phyloP scores from a whole-genome alignment of 2,113 vertebrate genomes.

The Vimba vimba region DNA sequence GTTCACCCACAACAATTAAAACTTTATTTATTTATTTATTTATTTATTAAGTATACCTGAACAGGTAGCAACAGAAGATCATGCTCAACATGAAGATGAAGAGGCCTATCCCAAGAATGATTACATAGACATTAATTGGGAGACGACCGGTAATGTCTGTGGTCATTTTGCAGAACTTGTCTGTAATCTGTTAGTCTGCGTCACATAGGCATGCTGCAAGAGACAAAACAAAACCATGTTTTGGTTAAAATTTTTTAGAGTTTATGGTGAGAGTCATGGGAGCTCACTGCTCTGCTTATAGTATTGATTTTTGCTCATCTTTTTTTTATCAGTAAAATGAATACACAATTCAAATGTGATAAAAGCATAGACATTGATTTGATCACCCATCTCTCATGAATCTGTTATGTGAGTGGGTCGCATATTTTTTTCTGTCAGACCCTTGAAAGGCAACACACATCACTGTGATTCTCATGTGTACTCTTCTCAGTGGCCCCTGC shows the following conservation, averaged over 20 bases:
- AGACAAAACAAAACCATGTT: conserved; percentile 33
- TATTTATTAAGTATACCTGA: conserved; percentile 68
- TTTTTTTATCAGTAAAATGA: background rate
- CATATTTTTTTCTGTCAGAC: conserved; percentile 32
- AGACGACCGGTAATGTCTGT: conserved; percentile 68
- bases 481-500: conserved; percentile 39
- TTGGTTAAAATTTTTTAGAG: background rate
- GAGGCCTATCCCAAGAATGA: conserved; percentile 76
- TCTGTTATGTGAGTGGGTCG: background rate
- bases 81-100: conserved; percentile 78
- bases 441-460: conserved; percentile 44
- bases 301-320: background rate
- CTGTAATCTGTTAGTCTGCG: conserved; percentile 43
- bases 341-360: background rate
- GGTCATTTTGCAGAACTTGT: conserved; percentile 68
- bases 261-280: background rate
- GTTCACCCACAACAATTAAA: too few species aligned
- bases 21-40: too few species aligned
- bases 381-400: conserved; percentile 8
- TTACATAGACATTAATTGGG: conserved; percentile 76
- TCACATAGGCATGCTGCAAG: conserved; percentile 67
- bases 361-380: background rate
- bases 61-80: conserved; percentile 80
- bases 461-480: conserved; percentile 44
- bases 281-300: background rate